Conservation (phyloP, 2,113 vertebrate species). For the Oreochromis spilurus region DNA sequence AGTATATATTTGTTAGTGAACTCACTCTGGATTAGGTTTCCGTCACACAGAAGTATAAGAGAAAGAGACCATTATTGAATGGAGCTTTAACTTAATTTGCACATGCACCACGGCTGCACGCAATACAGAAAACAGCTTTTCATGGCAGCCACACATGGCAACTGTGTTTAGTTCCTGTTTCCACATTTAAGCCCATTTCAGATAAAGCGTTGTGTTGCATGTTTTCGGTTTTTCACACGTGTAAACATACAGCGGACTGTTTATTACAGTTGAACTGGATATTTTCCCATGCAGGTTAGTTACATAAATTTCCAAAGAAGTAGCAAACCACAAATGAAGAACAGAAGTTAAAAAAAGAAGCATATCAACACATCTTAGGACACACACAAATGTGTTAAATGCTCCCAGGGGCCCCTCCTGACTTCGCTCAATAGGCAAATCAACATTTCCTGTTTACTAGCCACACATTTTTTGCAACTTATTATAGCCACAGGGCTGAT, state of each 20-base stretch:
- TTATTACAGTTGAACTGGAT: constrained; percentile 1
- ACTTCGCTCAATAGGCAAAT: constrained; percentile 49
- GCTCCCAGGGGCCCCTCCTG: constrained; percentile 28
- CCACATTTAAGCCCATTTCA: background rate
- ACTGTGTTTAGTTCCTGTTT: constrained; percentile 7
- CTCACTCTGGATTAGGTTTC: background rate
- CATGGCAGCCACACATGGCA: constrained; percentile 7
- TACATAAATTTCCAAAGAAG: background rate
- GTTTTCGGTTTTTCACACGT: background rate
- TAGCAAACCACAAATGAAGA: background rate
- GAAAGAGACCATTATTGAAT: background rate
- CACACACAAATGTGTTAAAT: background rate
- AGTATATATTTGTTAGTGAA: background rate
- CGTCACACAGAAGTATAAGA: background rate
- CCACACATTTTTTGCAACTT: constrained; percentile 39
- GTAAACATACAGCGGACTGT: constrained; percentile 6
- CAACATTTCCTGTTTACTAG: constrained; percentile 76
- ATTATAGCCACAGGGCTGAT: constrained; percentile 22
- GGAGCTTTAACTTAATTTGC: background rate
- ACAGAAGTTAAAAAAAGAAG: background rate
- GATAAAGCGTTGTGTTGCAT: background rate
- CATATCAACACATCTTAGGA: background rate
- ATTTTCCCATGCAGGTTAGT: background rate
- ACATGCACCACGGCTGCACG: background rate
- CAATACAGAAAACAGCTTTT: constrained; percentile 4